phyloP scores from a whole-genome alignment of 2,113 vertebrate genomes.

The Haliaeetus leucogaster region DNA sequence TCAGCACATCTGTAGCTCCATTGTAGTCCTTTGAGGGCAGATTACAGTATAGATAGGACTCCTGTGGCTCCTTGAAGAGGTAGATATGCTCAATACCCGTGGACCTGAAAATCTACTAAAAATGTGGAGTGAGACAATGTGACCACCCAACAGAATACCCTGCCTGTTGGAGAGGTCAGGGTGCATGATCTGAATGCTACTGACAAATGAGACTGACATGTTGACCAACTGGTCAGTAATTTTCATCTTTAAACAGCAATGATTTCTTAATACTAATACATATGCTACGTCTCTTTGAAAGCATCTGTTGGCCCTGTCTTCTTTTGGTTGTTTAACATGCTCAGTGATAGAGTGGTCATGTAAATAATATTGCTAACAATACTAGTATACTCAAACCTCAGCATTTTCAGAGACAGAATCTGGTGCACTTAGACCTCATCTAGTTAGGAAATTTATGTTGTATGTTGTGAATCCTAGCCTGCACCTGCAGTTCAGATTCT shows the following conservation, averaged over 20 bases:
- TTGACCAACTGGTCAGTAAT: not conserved
- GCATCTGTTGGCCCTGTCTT: not conserved
- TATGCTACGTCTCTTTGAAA: not conserved
- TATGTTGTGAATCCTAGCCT: not conserved
- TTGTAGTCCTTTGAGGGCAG: not conserved
- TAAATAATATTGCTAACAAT: not conserved
- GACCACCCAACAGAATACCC: not conserved
- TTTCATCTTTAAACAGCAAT: not conserved
- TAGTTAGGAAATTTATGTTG: not conserved
- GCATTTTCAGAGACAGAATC: not conserved
- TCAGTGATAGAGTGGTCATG: not conserved
- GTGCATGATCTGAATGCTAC: not conserved
- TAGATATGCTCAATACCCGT: not conserved
- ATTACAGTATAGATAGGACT: not conserved
- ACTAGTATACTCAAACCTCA: not conserved
- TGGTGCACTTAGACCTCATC: not conserved
- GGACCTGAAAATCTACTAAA: not conserved
- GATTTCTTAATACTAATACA: not conserved
- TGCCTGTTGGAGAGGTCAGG: not conserved
- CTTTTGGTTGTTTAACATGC: not conserved
- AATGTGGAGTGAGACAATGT: not conserved
- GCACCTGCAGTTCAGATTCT: not conserved
- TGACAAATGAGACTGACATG: not conserved
- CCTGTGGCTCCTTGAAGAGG: not conserved
- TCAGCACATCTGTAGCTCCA: not conserved